These are phyloP conservation scores for Lasiurus borealis DNA, from an alignment of 2,113 vertebrate species.

Conservation along the genomic window DNA sequence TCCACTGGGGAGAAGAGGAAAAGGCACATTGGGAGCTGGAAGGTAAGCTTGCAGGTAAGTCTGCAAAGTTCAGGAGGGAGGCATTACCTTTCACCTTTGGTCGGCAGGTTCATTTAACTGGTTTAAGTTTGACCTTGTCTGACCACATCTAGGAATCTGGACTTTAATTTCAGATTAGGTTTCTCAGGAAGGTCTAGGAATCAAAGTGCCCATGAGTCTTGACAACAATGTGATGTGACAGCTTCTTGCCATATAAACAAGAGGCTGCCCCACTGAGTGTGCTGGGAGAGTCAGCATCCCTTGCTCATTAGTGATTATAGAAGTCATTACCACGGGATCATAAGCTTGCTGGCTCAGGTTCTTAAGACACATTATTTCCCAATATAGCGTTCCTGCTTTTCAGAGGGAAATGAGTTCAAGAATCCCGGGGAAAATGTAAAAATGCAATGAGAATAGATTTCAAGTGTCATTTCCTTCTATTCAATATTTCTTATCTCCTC, in stretches of 20 bases:
- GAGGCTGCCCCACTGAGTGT: constrained; percentile 87
- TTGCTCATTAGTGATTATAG: constrained; percentile 84
- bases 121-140: constrained; percentile 91
- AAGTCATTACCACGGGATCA: constrained; percentile 78
- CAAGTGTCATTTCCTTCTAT: constrained; percentile 62
- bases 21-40: constrained; percentile 77
- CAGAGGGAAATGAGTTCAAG: constrained; percentile 75
- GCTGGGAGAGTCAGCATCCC: constrained; percentile 82
- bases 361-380: constrained; percentile 76
- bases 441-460: constrained; percentile 53
- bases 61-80: constrained; percentile 83
- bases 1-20: constrained; percentile 80
- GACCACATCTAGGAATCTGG: constrained; percentile 88
- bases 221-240: constrained; percentile 95
- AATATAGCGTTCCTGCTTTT: constrained; percentile 73
- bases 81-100: constrained; percentile 89
- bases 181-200: constrained; percentile 91
- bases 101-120: constrained; percentile 91
- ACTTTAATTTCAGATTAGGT: constrained; percentile 92
- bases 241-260: constrained; percentile 90
- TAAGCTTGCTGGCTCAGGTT: constrained; percentile 84
- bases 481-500: constrained; percentile 19
- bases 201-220: constrained; percentile 90
- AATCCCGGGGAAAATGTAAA: constrained; percentile 73
- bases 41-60: constrained; percentile 86